Base-by-base conservation (phyloP, 2,113 vertebrate genomes). In the Xenus cinereus region DNA sequence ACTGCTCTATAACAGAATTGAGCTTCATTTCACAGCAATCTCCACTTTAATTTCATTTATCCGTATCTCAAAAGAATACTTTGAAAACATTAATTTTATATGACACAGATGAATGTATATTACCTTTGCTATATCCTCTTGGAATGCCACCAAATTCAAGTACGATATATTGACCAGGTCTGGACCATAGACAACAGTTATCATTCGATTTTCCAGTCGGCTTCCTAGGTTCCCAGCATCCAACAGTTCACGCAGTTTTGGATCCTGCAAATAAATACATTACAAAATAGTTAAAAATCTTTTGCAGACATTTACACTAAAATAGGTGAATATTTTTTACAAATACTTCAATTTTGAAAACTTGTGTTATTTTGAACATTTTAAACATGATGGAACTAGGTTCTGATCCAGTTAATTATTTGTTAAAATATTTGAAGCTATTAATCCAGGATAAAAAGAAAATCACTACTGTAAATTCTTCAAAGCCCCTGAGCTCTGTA, bases 81-180 rank as follows among this genome's bases (percentile, higher is more conserved):
- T 64, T 4, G 41, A 37, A 79, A 68, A 23, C 3, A n/a, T 30
- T 35, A 26, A 59, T 63, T 68, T 27, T n/a, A 23, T 17, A 7
- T 1, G 37, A 11, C 43, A 56, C 7, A 26, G 30, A 50, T 30
- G 37, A 46, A 77, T 9, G 6, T 2, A 26, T 4, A 54, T 76
- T 98, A 99, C 99, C 99, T 99, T 99, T 3, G 99, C 99, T 12
- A 98, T 98, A 54, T 99, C 99, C 95, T 99, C 99, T 84, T 99
- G 99, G 96, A 99, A 99, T 24, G 99, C 99, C 97, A 99, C 99
- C 87, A 99, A 98, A 97, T 99, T 99, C 97, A 99, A 95, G 97
- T 99, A 99, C 3, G 99, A 99, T 93, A 99, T 99, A 96, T 99
- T 99, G 80, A 99, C 99, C 95, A 99, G 98, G 96, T 99, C 99